Percentiles rank a stretch among this genome's conserved stretches.
phyloP scores from a whole-genome alignment of 2,888 invertebrate species.

The Andricus quercusramuli region DNA sequence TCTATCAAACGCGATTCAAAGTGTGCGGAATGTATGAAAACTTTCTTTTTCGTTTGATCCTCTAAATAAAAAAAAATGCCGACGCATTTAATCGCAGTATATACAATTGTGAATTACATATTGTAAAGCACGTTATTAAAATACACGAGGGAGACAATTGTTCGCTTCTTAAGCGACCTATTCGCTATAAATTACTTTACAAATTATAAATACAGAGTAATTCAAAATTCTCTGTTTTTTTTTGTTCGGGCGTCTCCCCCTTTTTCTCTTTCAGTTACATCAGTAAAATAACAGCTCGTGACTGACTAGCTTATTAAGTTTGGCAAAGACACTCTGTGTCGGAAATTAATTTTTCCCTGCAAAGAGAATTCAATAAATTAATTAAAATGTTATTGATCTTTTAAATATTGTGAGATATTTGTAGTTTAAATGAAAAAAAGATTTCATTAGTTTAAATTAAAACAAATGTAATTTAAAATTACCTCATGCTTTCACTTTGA shows the following conservation, averaged over 20 bases:
- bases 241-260: slow-evolving; percentile 2
- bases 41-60: neutral
- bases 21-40: slow-evolving; percentile 9
- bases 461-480: neutral
- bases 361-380: slow-evolving; percentile 3
- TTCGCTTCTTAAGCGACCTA: slow-evolving; percentile 34
- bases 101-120: slow-evolving; percentile 39
- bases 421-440: no score
- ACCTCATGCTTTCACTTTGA: slow-evolving; percentile 80
- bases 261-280: slow-evolving; percentile 54
- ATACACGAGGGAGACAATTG: slow-evolving; percentile 44
- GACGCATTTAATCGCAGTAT: slow-evolving; percentile 17
- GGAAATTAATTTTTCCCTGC: neutral
- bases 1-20: slow-evolving; percentile 11
- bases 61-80: slow-evolving; percentile 1
- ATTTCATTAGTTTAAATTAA: no score
- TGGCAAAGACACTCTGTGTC: slow-evolving; percentile 45
- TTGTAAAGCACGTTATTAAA: slow-evolving; percentile 51
- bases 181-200: slow-evolving; percentile 49
- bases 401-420: no score
- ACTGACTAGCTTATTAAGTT: slow-evolving; percentile 65
- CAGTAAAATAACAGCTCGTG: slow-evolving; percentile 60
- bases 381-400: no score
- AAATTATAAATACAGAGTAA: slow-evolving; percentile 43
- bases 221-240: neutral